Evolutionary conservation across 2,113 vertebrate genomes (phyloP), one percentile per base, ranked within the genome.

Genomic region (Sceloporus tristichus): DNA sequence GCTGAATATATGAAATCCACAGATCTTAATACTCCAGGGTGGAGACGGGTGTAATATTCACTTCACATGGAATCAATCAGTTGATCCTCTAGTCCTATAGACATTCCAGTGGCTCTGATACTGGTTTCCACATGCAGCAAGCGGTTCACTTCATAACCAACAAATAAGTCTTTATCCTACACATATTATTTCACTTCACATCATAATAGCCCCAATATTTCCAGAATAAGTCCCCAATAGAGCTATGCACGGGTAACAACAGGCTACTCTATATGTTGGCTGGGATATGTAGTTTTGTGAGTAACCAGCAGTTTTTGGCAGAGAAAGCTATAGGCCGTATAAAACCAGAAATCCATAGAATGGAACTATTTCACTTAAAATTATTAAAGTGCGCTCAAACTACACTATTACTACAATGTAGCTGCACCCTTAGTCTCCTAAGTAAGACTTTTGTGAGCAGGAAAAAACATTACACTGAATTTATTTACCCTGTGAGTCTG

Each of bases 1-100:
- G n/a, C 56, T 62, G 76, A 38, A 56, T 53, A 90, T 88, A 88
- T 86, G 87, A 89, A 84, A 86, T 34, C 59, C 87, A 71, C 66
- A 19, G 16, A 1, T 6, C 19, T 84, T 21, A 34, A 59, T 48
- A 48, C 7, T 48, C 59, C 2, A 18, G 18, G 18, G 59, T 14
- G 4, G 59, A 62, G 59, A 62, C 16, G 11, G 59, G 59, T 18
- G 38, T 11, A 82, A 66, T 38, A 25, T 9, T 4, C 11, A 27
- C 25, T 27, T 71, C 6, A 27, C 11, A 9, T 71, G 29, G 25
- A 9, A 71, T 38, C 8, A 74, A 78, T 66, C 18, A 54, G 2
- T 71, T n/a, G 5, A 29, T 76, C 71, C 18, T 62, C 29, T 42
- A 42, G 80, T 38, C 9, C 4, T 11, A 23, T 42, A 68, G 34